Evolutionary conservation across 2,113 vertebrate genomes (phyloP).

Genomic region (Myiopsitta monachus): DNA sequence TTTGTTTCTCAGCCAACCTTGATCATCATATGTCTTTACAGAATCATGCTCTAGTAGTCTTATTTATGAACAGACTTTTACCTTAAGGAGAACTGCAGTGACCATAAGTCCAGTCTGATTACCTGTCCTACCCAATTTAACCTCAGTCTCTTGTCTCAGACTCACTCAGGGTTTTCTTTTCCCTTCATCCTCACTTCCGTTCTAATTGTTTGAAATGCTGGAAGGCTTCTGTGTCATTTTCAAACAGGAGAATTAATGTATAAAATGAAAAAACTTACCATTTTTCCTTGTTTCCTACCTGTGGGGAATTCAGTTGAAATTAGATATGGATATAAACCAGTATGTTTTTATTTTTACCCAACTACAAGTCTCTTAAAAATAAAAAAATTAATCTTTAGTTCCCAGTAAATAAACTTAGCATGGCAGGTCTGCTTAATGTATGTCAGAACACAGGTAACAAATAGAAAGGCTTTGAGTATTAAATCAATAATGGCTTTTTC

Average conservation of each 20-base stretch:
- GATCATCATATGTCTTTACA: neutral
- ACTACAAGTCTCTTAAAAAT: neutral
- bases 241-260: neutral
- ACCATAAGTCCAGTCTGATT: neutral
- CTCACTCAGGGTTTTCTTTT: neutral
- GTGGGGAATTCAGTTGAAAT: neutral
- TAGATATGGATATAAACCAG: neutral
- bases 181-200: neutral
- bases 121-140: conserved; percentile 4
- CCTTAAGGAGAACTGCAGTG: neutral
- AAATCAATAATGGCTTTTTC: conserved; percentile 63
- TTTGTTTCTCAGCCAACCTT: neutral
- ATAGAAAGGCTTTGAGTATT: conserved; percentile 40
- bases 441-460: conserved; percentile 39
- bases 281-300: neutral
- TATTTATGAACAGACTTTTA: neutral
- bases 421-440: conserved; percentile 44
- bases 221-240: neutral
- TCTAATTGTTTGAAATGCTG: neutral
- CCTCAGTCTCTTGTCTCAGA: neutral
- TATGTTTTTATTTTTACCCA: neutral
- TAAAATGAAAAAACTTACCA: conserved; percentile 30
- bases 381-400: neutral
- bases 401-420: conserved; percentile 44
- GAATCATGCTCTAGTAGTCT: neutral